Conservation (phyloP, 2,113 vertebrate genomes). For the Mobula birostris region DNA sequence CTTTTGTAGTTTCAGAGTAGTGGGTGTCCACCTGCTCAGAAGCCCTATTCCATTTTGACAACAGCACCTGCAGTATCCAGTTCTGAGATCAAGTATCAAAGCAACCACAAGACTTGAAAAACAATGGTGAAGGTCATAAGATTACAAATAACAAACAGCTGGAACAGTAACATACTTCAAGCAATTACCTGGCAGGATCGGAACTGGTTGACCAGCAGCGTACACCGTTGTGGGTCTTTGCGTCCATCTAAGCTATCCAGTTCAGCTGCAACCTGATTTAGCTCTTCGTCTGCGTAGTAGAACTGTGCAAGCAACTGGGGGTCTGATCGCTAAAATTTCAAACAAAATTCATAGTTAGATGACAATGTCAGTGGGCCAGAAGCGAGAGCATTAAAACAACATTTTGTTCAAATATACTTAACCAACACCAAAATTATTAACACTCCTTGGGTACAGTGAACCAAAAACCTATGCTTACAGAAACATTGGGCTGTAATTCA, state of each 20-base stretch:
- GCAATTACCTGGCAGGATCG: constrained; percentile 86
- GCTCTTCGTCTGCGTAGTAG: constrained; percentile 93
- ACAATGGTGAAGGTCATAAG: neutral
- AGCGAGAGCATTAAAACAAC: neutral
- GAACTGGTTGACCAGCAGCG: constrained; percentile 92
- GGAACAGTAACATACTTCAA: neutral
- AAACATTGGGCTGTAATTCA: no score
- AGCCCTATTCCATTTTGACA: no score
- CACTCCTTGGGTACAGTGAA: neutral
- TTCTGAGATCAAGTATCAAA: no score
- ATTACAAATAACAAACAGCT: neutral
- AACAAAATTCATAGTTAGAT: constrained; percentile 18
- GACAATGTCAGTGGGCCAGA: neutral
- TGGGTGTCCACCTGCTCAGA: no score
- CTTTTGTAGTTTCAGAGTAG: no score
- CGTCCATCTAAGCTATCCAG: constrained; percentile 90
- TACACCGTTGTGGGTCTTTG: constrained; percentile 92
- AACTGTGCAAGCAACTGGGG: constrained; percentile 93
- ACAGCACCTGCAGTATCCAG: no score
- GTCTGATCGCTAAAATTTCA: constrained; percentile 72
- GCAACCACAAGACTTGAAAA: neutral
- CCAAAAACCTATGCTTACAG: neutral
- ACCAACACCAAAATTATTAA: neutral
- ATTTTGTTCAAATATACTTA: neutral
- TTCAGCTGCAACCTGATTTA: constrained; percentile 91